phyloP scores from a whole-genome alignment of 1,140 invertebrate species.

The Mya arenaria region DNA sequence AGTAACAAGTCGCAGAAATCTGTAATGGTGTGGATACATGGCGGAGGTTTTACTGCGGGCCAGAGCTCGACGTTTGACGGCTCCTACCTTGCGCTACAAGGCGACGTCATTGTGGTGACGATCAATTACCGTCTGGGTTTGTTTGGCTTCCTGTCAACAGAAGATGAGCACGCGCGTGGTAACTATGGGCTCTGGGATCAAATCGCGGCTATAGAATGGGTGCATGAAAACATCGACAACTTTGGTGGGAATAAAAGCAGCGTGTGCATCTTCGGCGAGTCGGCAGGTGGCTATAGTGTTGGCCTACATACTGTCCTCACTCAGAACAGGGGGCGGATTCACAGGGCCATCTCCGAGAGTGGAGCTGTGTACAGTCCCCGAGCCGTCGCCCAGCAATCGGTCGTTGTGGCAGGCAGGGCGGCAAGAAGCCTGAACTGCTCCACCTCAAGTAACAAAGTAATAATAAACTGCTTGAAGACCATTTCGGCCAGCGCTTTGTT shows the following conservation, averaged over 20 bases:
- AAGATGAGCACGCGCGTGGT: slow-evolving; percentile 64
- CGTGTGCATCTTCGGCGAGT: slow-evolving; percentile 97
- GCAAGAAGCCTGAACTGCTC: slow-evolving; percentile 28
- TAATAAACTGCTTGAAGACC: slow-evolving; percentile 34
- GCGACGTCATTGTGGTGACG: slow-evolving; percentile 90
- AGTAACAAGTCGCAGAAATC: slow-evolving; percentile 74
- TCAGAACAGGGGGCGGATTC: slow-evolving; percentile 42
- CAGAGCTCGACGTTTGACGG: slow-evolving; percentile 96
- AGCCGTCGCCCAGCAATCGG: slow-evolving; percentile 10
- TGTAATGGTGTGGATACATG: slow-evolving; percentile 97
- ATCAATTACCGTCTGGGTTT: slow-evolving; percentile 89
- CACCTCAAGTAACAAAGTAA: neutral
- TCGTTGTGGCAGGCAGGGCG: neutral
- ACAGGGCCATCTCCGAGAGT: slow-evolving; percentile 52
- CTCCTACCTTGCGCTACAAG: slow-evolving; percentile 85
- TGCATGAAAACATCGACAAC: slow-evolving; percentile 91
- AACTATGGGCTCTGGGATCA: slow-evolving; percentile 86
- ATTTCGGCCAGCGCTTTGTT: slow-evolving; percentile 6
- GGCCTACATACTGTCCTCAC: slow-evolving; percentile 86
- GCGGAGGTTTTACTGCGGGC: slow-evolving; percentile 94
- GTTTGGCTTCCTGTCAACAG: slow-evolving; percentile 89
- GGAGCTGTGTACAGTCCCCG: slow-evolving; percentile 25
- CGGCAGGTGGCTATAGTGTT: slow-evolving; percentile 95
- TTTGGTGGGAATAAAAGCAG: slow-evolving; percentile 97
- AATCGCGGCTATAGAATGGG: slow-evolving; percentile 88